phyloP scores from a whole-genome alignment of 1,140 invertebrate genomes.

The Drosophila malerkotliana region DNA sequence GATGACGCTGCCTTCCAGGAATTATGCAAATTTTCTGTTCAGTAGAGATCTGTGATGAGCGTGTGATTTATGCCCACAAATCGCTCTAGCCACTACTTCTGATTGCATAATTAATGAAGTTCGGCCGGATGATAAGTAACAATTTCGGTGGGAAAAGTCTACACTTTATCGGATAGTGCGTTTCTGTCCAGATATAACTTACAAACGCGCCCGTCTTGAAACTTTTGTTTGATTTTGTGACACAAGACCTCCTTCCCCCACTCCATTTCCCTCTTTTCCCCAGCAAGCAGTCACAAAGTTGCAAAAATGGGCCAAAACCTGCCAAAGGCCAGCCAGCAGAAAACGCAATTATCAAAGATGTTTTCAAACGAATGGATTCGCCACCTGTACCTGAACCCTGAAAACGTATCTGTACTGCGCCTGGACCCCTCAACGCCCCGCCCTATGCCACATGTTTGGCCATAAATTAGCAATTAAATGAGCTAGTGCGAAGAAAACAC shows the following conservation, averaged over 20 bases:
- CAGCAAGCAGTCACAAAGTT: conserved; percentile 62
- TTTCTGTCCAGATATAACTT: conserved; percentile 23
- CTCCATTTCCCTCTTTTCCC: too few relatives aligned
- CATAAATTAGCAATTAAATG: conserved; percentile 81
- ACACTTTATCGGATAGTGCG: conserved; percentile 3
- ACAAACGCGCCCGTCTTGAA: conserved; percentile 8
- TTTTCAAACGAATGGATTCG: conserved; percentile 30
- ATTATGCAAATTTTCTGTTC: conserved; percentile 76
- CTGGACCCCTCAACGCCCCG: not conserved
- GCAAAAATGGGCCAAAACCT: conserved; percentile 67
- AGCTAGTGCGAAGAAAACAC: conserved; percentile 67
- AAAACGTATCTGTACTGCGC: conserved; percentile 11
- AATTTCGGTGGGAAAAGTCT: conserved; percentile 61
- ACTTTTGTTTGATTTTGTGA: conserved; percentile 61
- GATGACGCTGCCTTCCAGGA: conserved; percentile 60
- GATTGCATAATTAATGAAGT: conserved; percentile 81
- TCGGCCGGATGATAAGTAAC: conserved; percentile 52
- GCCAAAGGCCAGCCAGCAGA: conserved; percentile 43
- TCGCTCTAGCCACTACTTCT: conserved; percentile 80
- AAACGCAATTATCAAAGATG: conserved; percentile 71
- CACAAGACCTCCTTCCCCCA: not conserved
- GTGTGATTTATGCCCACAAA: conserved; percentile 80
- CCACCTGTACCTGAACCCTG: conserved; percentile 15
- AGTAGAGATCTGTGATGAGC: conserved; percentile 43
- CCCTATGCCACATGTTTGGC: conserved; percentile 5